A percentile compares a stretch with the other conserved stretches of the same genome.
phyloP scores from a whole-genome alignment of 2,113 vertebrate genomes.

The Leptobrachium leishanense region DNA sequence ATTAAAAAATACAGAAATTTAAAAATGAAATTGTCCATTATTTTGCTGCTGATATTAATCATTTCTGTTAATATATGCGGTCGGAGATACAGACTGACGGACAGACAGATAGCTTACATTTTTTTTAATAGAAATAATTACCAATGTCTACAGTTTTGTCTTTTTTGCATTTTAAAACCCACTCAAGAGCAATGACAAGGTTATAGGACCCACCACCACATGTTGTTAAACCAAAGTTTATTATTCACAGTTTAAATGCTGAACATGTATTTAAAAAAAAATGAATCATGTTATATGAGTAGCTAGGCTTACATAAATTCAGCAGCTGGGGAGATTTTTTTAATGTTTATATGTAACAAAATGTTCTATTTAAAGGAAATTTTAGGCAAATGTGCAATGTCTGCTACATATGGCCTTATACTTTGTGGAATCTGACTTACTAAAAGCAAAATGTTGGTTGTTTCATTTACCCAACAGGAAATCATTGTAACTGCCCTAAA shows the following conservation, averaged over 20 bases:
- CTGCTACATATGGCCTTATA: slow-evolving; percentile 36
- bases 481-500: slow-evolving; percentile 28
- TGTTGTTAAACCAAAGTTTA: slow-evolving; percentile 45
- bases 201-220: slow-evolving; percentile 40
- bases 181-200: slow-evolving; percentile 45
- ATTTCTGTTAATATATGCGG: too few species aligned
- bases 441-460: slow-evolving; percentile 27
- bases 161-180: slow-evolving; percentile 55
- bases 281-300: slow-evolving; percentile 39
- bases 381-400: slow-evolving; percentile 13
- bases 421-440: slow-evolving; percentile 26
- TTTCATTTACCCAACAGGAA: slow-evolving; percentile 46
- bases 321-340: slow-evolving; percentile 37
- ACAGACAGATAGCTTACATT: neutral
- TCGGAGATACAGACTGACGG: too few species aligned
- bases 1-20: neutral
- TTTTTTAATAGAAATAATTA: neutral
- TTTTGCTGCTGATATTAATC: too few species aligned
- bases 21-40: neutral
- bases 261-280: slow-evolving; percentile 47
- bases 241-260: slow-evolving; percentile 45
- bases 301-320: slow-evolving; percentile 43
- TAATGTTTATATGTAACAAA: slow-evolving; percentile 9
- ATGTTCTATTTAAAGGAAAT: slow-evolving; percentile 11
- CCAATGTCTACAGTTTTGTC: neutral